Base-by-base conservation (phyloP, 2,888 invertebrate species). In the Drosophila vallismaia region DNA sequence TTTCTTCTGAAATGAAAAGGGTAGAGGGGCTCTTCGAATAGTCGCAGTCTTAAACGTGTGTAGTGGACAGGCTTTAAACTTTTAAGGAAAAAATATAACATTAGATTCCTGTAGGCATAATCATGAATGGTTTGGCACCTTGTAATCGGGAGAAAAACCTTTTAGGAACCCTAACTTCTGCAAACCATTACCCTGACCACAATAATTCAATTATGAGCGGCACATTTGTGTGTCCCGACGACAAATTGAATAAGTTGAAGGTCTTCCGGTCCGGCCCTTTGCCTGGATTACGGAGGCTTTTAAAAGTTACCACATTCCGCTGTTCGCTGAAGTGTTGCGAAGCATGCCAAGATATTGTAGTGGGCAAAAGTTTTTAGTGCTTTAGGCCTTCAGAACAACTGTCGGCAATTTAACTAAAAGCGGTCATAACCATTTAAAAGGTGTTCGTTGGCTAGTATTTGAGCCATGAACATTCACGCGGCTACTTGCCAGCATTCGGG, bases 381-480 rank as follows among this genome's bases (percentile, higher is more conserved):
- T 64, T 63, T 29, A 53, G 66, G 63, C 63, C 63, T 64, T 29
- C 31, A n/a, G 19, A 51, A 26, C 50, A 24, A 58, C 49, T 66
- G 56, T 6, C 46, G 38, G 85, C 77, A 84, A 87, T 84, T 84
- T 87, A 76, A 75, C 75, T 84, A 87, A 84, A 87, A 84, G 84
- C 87, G 57, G 62, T 49, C 69, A 77, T 82, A 78, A 87, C 74
- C 73, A 71, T 79, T 82, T 75, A 62, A 76, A 77, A 85, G 82
- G 86, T 86, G 86, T 82, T 86, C 53, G 57, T 38, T 49, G 26
- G 26, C 44, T 26, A 8, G 63, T 10, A 36, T 36, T 73, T 42
- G 26, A 71, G 71, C 66, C 75, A 77, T 82, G 64, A 84, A 74
- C 79, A 86, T 84, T 75, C 79, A 86, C 84, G 76, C 75, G 50